Base-by-base conservation (phyloP, 2,888 invertebrate species). In the Vanessa cardui region DNA sequence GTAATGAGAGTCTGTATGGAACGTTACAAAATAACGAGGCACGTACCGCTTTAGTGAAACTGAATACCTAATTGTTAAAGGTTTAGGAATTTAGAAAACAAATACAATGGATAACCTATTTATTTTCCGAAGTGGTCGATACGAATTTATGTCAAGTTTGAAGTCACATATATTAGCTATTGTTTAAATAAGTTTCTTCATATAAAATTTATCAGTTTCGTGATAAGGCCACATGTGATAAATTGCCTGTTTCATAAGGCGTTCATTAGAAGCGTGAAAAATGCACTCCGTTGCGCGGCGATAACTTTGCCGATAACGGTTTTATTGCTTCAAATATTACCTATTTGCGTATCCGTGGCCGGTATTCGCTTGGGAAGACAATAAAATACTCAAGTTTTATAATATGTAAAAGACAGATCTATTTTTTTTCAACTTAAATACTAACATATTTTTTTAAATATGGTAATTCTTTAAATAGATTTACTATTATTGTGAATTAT, bases 201-300 rank as follows among this genome's bases (percentile, higher is more conserved):
- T 88, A 89, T 88, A 87, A 87, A 83, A 84, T 84, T 88, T 90
- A 90, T 87, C 88, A 90, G 82, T 81, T 85, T 80, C 82, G 81
- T 89, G 90, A 91, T 90, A 91, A 91, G 89, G 88, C 81, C 73
- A 78, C 77, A 90, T 91, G 90, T 91, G 90, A 92, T 92, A 91
- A 92, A 92, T 91, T 91, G 89, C 88, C 90, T 90, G 89, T 90
- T 92, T 92, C 90, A 92, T 92, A 90, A 84, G 90, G 89, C 91
- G 86, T 92, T 92, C 92, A 92, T 92, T 92, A 92, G 89, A 85
- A 86, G 86, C 91, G 87, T 92, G 90, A 84, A 87, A 81, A 92
- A 92, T 90, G 87, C 89, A 85, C 84, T 92, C 88, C 89, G 91
- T 83, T 87, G 87, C 90, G 88, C 90, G 73, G 85, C 92, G 91